Base-by-base conservation (phyloP, 2,797 vertebrate species). In the Myiotriccus ornatus region DNA sequence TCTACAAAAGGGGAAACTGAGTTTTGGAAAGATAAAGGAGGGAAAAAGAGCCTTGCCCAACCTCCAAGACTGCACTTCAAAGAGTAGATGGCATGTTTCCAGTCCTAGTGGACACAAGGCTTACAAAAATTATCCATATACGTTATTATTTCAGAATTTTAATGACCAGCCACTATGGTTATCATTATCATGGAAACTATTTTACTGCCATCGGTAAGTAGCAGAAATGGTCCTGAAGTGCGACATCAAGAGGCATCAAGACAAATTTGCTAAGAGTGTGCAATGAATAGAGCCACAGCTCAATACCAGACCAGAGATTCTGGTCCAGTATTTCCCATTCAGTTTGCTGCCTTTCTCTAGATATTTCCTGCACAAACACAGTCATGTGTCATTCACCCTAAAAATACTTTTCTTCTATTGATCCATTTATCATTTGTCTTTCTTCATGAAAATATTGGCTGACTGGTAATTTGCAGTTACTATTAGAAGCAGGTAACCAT, bases 301-400 rank as follows among this genome's bases (percentile, higher is more conserved):
- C 35, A 21, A 34, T 8, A 57, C 17, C n/a, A 37, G 30, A 73
- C 7, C 63, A 86, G 68, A 83, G 41, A 62, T 35, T 77, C 84
- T 86, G 49, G 22, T 49, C 14, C 32, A 71, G 41, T 70, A 50
- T 64, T 84, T 87, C 50, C 47, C 50, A 41, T 77, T 62, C 44
- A 49, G 37, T 21, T n/a, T 65, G 35, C 25, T 64, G 47, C 57
- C 53, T 91, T 89, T 93, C 76, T 94, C 69, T 46, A 85, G 87
- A 41, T 75, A 77, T 59, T 69, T 95, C 56, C 50, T 75, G 84
- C 68, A 94, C 52, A 87, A 91, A 85, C 39, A 73, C n/a, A 89
- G 23, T 64, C 46, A 57, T 37, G 28, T 63, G 85, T 80, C 60
- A 82, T 87, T 92, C 79, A 57, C 59, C 62, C 47, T 81, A 59